Evolutionary conservation across 2,113 vertebrate species (phyloP).

Genomic region (Pelodiscus sinensis): DNA sequence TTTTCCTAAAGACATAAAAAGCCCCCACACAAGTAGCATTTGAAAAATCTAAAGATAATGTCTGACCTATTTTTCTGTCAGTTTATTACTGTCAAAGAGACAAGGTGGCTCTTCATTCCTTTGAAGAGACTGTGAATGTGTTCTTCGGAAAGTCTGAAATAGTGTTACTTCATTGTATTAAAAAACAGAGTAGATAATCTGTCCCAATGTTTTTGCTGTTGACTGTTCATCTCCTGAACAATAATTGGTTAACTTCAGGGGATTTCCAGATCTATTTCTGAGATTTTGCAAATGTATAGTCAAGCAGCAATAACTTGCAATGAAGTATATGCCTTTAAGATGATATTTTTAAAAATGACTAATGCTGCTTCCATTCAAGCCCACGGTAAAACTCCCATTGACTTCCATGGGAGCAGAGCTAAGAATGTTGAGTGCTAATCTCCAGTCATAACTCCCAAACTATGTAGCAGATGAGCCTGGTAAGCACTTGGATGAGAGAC

Average conservation of each 20-base stretch:
- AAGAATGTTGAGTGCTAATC: neutral
- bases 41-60: neutral
- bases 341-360: neutral
- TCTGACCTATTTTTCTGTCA: neutral
- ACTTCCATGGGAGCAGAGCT: neutral
- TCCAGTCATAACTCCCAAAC: neutral
- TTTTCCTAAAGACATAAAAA: neutral
- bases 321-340: neutral
- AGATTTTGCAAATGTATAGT: neutral
- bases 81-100: neutral
- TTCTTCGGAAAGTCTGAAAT: neutral
- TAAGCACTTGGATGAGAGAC: neutral
- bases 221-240: neutral
- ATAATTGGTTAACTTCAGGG: neutral
- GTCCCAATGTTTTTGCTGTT: neutral
- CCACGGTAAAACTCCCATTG: accelerated
- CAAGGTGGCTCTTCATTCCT: neutral
- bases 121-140: neutral
- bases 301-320: neutral
- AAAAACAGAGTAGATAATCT: neutral
- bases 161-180: neutral
- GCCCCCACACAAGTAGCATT: neutral
- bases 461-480: neutral
- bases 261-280: neutral
- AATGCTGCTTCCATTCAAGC: neutral